These are phyloP conservation scores for Calameuta pallipes DNA, from an alignment of 2,888 invertebrate genomes.

Conservation along the genomic window DNA sequence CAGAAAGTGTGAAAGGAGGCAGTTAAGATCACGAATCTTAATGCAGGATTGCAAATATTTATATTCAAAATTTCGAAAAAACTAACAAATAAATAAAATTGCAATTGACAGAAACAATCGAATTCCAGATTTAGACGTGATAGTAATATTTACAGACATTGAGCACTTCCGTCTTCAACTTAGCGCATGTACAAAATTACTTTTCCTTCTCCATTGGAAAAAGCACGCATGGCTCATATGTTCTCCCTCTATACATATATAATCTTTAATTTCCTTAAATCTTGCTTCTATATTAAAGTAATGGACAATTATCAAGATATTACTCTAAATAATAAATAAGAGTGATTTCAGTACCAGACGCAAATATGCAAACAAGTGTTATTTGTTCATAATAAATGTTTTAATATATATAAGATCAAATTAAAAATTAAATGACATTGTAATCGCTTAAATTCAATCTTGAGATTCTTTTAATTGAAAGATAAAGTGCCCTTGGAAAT, in stretches of 20 bases:
- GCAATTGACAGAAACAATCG: too few species aligned
- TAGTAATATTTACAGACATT: too few species aligned
- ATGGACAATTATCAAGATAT: neutral
- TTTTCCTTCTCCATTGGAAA: neutral
- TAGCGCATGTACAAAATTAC: too few species aligned
- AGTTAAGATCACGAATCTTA: neutral
- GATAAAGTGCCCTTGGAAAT: too few species aligned
- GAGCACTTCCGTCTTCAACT: too few species aligned
- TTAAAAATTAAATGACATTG: neutral
- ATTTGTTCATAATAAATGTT: too few species aligned
- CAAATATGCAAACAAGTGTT: too few species aligned
- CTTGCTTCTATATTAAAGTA: neutral
- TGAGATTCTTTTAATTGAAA: too few species aligned
- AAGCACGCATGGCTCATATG: neutral
- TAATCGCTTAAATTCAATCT: too few species aligned
- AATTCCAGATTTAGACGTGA: too few species aligned
- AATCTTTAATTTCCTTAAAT: neutral
- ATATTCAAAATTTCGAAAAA: neutral
- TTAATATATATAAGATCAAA: neutral
- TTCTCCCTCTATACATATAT: neutral
- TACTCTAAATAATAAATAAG: too few species aligned
- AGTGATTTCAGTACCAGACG: too few species aligned
- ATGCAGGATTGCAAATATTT: neutral
- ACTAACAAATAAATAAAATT: neutral
- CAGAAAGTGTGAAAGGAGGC: neutral